Conservation (phyloP, 2,797 vertebrate species). For the Tokudaia tokunoshimensis region DNA sequence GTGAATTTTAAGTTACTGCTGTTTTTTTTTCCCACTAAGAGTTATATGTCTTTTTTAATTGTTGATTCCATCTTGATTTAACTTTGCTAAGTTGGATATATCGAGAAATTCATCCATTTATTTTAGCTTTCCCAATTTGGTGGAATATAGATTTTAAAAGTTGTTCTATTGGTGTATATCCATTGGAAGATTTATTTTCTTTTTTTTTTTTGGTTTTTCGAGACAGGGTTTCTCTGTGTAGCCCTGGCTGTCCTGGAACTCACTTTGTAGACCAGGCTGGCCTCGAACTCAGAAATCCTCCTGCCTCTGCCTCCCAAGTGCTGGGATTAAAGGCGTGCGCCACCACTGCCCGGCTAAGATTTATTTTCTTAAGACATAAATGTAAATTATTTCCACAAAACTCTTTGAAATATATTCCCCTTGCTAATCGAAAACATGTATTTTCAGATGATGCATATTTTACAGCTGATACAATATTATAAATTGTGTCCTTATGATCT, state of each 20-base stretch:
- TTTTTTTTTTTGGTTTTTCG: no score
- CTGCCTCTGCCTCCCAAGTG: no score
- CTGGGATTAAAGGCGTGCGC: no score
- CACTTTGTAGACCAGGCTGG: no score
- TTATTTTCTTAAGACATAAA: not conserved
- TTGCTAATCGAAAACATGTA: not conserved
- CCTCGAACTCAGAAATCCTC: no score
- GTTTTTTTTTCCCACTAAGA: not conserved
- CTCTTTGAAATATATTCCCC: conserved; percentile 5
- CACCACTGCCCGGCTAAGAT: no score
- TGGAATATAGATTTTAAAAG: not conserved
- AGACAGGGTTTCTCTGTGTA: no score
- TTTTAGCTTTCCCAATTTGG: not conserved
- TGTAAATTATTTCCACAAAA: conserved; percentile 12
- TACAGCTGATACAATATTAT: not conserved
- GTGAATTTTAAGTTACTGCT: not conserved
- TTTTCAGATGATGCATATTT: conserved; percentile 8
- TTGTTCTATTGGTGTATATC: not conserved
- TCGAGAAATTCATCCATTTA: not conserved
- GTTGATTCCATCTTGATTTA: not conserved
- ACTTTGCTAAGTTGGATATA: not conserved
- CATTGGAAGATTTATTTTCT: not conserved
- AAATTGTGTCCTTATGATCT: not conserved
- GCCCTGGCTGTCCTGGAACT: no score
- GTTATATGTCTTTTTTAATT: not conserved